Evolutionary conservation across 2,797 vertebrate species (phyloP).

Genomic region (Chaetodon trifasciatus): DNA sequence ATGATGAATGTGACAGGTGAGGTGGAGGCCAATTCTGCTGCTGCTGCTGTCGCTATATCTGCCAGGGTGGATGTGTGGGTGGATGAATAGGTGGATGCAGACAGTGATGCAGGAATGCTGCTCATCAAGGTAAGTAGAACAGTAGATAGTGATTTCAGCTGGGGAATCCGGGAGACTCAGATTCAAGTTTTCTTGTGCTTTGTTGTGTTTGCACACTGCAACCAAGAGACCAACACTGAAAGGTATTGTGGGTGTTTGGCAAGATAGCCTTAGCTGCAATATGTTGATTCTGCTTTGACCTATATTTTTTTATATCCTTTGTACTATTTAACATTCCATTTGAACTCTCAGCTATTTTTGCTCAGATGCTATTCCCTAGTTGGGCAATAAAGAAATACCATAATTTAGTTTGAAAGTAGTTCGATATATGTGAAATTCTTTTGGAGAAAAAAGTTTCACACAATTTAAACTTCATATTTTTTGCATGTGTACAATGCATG

Average conservation of each 20-base stretch:
- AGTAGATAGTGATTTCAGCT: slow-evolving; percentile 24
- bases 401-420: not conserved
- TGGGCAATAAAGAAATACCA: not conserved
- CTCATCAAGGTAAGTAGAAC: slow-evolving; percentile 24
- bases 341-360: not conserved
- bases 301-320: not conserved
- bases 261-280: slow-evolving; percentile 29
- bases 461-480: no score
- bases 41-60: slow-evolving; percentile 4
- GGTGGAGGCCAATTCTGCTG: slow-evolving; percentile 36
- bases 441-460: no score
- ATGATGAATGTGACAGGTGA: slow-evolving; percentile 69
- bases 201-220: slow-evolving; percentile 39
- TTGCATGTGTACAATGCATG: no score
- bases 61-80: slow-evolving; percentile 24
- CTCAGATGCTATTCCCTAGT: not conserved
- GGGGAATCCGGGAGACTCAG: slow-evolving; percentile 32
- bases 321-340: not conserved
- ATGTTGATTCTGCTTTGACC: slow-evolving; percentile 10
- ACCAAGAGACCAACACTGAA: slow-evolving; percentile 3
- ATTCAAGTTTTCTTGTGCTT: slow-evolving; percentile 21
- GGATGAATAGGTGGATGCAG: slow-evolving; percentile 26
- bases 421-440: no score
- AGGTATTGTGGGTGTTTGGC: slow-evolving; percentile 18
- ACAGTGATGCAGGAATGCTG: slow-evolving; percentile 9